phyloP scores from a whole-genome alignment of 1,140 invertebrate genomes.

The Nasonia longicornis region DNA sequence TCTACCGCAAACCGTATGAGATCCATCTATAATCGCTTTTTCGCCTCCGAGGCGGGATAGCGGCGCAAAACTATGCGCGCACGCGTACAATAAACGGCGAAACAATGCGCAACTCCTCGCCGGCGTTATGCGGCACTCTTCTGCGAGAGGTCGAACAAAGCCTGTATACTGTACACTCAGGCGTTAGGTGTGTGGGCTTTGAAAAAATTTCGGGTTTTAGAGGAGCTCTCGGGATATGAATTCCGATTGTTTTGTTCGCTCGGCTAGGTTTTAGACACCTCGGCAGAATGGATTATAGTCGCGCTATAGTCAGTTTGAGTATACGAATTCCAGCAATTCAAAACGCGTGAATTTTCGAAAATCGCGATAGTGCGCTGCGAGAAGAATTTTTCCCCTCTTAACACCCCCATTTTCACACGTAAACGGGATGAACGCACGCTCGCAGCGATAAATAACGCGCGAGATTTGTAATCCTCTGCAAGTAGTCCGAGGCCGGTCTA shows the following conservation, averaged over 20 bases:
- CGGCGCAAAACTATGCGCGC: background rate
- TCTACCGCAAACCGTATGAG: no score
- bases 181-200: background rate
- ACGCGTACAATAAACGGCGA: background rate
- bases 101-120: background rate
- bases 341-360: no score
- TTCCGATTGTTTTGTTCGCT: no score
- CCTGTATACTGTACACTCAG: background rate
- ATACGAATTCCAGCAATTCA: no score
- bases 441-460: slow-evolving; percentile 20
- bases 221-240: no score
- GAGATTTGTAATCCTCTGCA: slow-evolving; percentile 13
- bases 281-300: no score
- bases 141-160: background rate
- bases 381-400: background rate
- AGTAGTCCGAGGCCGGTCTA: background rate
- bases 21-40: background rate
- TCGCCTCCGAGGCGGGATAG: background rate
- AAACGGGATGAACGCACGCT: background rate
- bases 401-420: background rate
- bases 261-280: no score
- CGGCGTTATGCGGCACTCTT: background rate
- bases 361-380: no score
- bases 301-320: no score
- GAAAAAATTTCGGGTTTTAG: background rate